These are phyloP conservation scores for Cinclus mexicanus DNA, from an alignment of 2,113 vertebrate genomes.

Conservation along the genomic window DNA sequence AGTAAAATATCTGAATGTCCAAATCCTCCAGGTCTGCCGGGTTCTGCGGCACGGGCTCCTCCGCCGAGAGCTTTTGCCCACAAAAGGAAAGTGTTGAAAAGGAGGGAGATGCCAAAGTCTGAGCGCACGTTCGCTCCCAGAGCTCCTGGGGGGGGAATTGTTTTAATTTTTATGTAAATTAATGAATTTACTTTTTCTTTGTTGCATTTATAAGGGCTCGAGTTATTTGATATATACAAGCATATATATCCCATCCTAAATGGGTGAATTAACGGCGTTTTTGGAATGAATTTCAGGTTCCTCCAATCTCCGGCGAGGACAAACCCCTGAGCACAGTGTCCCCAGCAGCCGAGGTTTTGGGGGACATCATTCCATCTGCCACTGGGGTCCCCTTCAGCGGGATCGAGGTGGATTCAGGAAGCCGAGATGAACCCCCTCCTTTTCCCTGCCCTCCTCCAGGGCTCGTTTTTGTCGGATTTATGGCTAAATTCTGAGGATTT, in stretches of 20 bases:
- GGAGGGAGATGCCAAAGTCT: conserved; percentile 22
- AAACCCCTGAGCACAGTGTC: fast-evolving
- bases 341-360: background rate
- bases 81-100: conserved; percentile 62
- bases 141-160: background rate
- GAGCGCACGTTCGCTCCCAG: background rate
- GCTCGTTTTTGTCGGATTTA: background rate
- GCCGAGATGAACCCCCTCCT: fast-evolving
- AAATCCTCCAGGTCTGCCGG: background rate
- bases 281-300: background rate
- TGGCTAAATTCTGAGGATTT: background rate
- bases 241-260: background rate
- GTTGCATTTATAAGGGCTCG: background rate
- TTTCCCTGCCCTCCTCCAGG: background rate
- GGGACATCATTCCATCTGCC: background rate
- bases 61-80: conserved; percentile 40
- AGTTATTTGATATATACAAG: too few species aligned
- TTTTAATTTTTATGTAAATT: background rate
- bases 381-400: too few species aligned
- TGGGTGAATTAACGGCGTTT: background rate
- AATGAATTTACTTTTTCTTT: background rate
- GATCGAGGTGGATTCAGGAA: background rate
- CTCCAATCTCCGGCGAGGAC: background rate
- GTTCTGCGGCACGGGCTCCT: background rate
- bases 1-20: background rate